A percentile compares a stretch with the other conserved stretches of the same genome.
Evolutionary conservation across 2,888 invertebrate genomes (phyloP).

Genomic region (Allacma fusca): DNA sequence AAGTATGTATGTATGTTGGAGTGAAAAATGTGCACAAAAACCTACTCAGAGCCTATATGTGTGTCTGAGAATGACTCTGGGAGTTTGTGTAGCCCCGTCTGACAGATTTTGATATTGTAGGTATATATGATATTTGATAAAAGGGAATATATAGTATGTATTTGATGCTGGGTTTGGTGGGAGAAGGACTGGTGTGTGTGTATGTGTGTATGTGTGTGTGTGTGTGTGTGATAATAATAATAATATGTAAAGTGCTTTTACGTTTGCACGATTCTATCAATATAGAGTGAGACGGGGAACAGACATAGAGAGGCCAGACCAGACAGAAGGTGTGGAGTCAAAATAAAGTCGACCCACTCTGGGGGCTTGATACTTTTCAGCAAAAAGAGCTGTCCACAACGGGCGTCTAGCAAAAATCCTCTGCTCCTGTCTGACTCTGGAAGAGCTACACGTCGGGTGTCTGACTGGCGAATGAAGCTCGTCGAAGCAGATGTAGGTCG

Average conservation of each 20-base stretch:
- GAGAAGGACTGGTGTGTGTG: neutral
- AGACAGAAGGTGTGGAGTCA: slow-evolving; percentile 59
- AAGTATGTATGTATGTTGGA: too few relatives aligned
- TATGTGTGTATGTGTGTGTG: neutral
- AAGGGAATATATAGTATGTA: neutral
- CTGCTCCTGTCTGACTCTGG: neutral
- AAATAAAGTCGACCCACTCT: slow-evolving; percentile 47
- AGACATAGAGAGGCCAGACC: slow-evolving; percentile 57
- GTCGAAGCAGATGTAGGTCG: slow-evolving; percentile 31
- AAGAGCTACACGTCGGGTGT: too few relatives aligned
- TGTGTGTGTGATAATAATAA: too few relatives aligned
- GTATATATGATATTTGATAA: neutral
- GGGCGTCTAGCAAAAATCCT: neutral
- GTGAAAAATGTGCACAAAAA: too few relatives aligned
- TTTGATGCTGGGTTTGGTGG: neutral
- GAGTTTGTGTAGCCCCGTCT: too few relatives aligned
- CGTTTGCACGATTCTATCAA: neutral
- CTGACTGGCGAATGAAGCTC: neutral
- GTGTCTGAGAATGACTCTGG: too few relatives aligned
- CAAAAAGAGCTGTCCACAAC: neutral
- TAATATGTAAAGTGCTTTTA: slow-evolving; percentile 3
- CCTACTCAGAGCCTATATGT: too few relatives aligned
- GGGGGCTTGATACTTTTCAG: neutral
- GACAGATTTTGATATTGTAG: too few relatives aligned
- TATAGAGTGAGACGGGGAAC: slow-evolving; percentile 42